Evolutionary conservation across 2,888 invertebrate species (phyloP), one percentile per base, ranked within the genome.

Genomic region (Eueremaeus valkanovi): DNA sequence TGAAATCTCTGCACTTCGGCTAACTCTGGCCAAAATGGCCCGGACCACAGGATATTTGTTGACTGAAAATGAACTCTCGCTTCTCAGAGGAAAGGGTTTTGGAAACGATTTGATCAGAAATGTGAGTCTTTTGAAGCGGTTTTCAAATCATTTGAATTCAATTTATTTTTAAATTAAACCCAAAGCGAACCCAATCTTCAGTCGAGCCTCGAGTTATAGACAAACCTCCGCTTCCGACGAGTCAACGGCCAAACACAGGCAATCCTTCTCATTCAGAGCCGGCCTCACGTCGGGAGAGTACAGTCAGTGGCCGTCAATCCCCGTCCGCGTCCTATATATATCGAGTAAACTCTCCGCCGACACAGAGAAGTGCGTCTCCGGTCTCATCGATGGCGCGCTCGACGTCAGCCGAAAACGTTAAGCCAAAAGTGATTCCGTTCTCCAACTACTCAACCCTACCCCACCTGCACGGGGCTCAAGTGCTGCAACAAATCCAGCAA

Each of bases 401-500:
- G 72, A 75, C 75, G 33, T 75, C 75, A 72, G 72, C 72, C 27
- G 75, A 75, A 29, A 40, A 75, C 58, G 33, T 75, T 51, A 75
- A 75, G 61, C 45, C 70, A 8, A 70, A 27, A 16, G 16, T 45
- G 11, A 42, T n/a, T 1, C n/a, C 42, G 11, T 29, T 29, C 45
- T 45, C 70, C 2, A 70, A 70, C 36, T 75, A 72, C 29, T 72
- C 72, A 18, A 79, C 79, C 0, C 79, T 82, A 6, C 80, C 82
- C 18, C 77, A 78, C 6, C 78, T 78, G 3, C 77, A 79, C 61
- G 77, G 77, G 40, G 55, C 78, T 13, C 78, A 79, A 11, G 73
- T 77, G 5, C 58, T 79, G 24, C 77, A 76, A 42, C 76, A 79
- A 63, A 79, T 79, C 24, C 79, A 79, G 58, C 68, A 75, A 58